A percentile compares a stretch with the other conserved stretches of the same genome.
phyloP scores from a whole-genome alignment of 2,888 invertebrate species.

The Drosophila tripunctata region DNA sequence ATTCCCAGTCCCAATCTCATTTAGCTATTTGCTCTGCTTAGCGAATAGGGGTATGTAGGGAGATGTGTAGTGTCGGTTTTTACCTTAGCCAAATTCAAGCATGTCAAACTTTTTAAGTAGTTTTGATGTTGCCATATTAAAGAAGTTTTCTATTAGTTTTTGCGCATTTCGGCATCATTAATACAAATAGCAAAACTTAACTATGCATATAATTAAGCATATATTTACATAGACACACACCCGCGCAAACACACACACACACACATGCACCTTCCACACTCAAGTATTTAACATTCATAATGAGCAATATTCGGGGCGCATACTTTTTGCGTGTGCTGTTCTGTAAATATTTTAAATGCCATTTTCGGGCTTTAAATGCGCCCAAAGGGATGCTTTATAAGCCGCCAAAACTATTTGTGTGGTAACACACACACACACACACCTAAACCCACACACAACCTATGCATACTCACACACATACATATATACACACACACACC shows the following conservation, averaged over 20 bases:
- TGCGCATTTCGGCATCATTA: conserved; percentile 75
- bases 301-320: conserved; percentile 62
- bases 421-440: conserved; percentile 8
- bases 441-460: no score
- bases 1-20: conserved; percentile 5
- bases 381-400: conserved; percentile 44
- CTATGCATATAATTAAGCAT: conserved; percentile 58
- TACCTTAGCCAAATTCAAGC: conserved; percentile 53
- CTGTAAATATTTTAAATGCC: conserved; percentile 71
- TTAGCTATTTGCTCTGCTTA: conserved; percentile 36
- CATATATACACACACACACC: not conserved
- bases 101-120: conserved; percentile 76
- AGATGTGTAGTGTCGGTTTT: not conserved
- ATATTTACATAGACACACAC: conserved; percentile 24
- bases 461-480: no score
- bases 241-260: not conserved
- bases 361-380: conserved; percentile 56
- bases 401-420: conserved; percentile 49
- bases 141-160: conserved; percentile 77
- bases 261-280: not conserved
- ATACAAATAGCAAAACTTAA: conserved; percentile 70
- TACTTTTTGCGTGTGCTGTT: conserved; percentile 59
- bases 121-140: conserved; percentile 76
- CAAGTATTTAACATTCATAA: conserved; percentile 64
- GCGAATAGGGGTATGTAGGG: not conserved